Evolutionary conservation across 92 coral and sea anemone genomes (phyloP).

Genomic region (Phymanthus crucifer): DNA sequence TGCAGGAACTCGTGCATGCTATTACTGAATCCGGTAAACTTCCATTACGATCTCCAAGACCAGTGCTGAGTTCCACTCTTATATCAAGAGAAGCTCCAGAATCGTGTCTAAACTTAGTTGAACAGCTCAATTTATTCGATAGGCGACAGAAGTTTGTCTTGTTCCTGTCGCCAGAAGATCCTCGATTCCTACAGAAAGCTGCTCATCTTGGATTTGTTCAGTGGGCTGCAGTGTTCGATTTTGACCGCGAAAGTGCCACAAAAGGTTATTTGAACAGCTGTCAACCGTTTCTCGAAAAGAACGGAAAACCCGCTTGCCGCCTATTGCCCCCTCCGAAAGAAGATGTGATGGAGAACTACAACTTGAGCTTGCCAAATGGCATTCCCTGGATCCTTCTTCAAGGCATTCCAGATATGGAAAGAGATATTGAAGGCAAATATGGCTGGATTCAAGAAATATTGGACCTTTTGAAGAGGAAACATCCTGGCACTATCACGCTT

Average conservation of each 20-base stretch:
- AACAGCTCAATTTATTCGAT: constrained; percentile 42
- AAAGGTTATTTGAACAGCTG: constrained; percentile 47
- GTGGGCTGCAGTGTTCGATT: constrained; percentile 72
- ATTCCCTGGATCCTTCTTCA: constrained; percentile 67
- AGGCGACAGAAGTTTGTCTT: constrained; percentile 58
- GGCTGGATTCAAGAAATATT: constrained; percentile 58
- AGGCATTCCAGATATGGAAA: constrained; percentile 48
- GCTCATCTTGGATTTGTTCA: constrained; percentile 52
- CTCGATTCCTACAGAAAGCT: constrained; percentile 24
- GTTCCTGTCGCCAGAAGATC: constrained; percentile 57
- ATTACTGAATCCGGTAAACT: constrained; percentile 36
- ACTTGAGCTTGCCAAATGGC: constrained; percentile 44
- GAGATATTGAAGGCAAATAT: constrained; percentile 26
- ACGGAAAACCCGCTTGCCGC: constrained; percentile 65
- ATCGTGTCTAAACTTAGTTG: constrained; percentile 31
- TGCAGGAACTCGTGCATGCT: constrained; percentile 10
- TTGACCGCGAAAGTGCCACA: constrained; percentile 45
- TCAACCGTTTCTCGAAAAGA: constrained; percentile 30
- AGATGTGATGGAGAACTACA: constrained; percentile 22
- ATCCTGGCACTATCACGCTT: constrained; percentile 47
- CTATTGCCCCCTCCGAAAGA: constrained; percentile 49
- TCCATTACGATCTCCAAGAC: constrained; percentile 21
- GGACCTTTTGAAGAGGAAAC: constrained; percentile 35
- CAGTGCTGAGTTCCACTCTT: neutral
- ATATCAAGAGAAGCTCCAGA: constrained; percentile 31